Conservation (phyloP, 2,797 vertebrate species). For the Champsocephalus gunnari region DNA sequence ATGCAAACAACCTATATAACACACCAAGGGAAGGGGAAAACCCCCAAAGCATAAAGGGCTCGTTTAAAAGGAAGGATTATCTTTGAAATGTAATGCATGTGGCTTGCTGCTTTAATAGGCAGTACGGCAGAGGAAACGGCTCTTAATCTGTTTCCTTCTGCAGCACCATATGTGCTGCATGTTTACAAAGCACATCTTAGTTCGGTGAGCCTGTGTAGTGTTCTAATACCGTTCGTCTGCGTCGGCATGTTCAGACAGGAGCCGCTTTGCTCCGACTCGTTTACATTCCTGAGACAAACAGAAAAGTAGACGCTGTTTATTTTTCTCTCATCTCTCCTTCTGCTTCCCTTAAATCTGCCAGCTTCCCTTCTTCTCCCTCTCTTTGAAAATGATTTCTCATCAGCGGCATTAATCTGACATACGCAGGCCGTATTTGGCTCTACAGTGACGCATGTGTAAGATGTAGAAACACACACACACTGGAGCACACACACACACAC, state of each 20-base stretch:
- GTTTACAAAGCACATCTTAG: slow-evolving; percentile 62
- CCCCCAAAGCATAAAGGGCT: too few relatives aligned
- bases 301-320: slow-evolving; percentile 44
- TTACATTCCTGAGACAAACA: slow-evolving; percentile 79
- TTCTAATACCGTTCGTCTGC: slow-evolving; percentile 44
- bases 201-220: slow-evolving; percentile 58
- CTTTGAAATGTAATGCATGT: slow-evolving; percentile 33
- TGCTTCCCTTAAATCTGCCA: slow-evolving; percentile 30
- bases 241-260: slow-evolving; percentile 75
- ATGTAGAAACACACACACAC: neutral
- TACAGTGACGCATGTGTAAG: slow-evolving; percentile 8
- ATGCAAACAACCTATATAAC: too few relatives aligned
- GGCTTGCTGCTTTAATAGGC: slow-evolving; percentile 15
- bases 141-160: slow-evolving; percentile 59
- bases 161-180: slow-evolving; percentile 31
- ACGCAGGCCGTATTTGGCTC: slow-evolving; percentile 12
- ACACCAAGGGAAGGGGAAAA: too few relatives aligned
- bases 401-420: neutral
- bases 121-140: slow-evolving; percentile 42
- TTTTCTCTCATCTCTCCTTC: slow-evolving; percentile 8
- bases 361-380: slow-evolving; percentile 2
- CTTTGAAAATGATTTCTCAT: slow-evolving; percentile 20
- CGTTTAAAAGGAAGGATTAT: too few relatives aligned
- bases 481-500: too few relatives aligned
- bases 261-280: slow-evolving; percentile 65